Percentiles rank a stretch among this genome's conserved stretches.
Conservation (phyloP, 2,888 invertebrate species). For the Tryphoninae sp. region DNA sequence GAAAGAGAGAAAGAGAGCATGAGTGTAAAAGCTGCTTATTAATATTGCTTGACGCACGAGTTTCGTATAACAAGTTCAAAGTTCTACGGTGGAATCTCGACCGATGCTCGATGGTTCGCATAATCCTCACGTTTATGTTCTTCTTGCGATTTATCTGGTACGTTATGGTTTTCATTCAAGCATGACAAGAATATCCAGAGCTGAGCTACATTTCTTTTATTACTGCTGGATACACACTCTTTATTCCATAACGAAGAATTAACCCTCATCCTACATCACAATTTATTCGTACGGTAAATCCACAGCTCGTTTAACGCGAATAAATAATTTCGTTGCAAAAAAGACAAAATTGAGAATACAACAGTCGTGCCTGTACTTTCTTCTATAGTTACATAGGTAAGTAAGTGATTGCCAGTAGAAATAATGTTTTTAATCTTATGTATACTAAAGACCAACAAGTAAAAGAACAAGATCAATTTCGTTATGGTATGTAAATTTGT, state of each 20-base stretch:
- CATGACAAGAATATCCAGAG: slow-evolving; percentile 50
- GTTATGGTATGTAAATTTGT: slow-evolving; percentile 75
- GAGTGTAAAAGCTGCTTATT: slow-evolving; percentile 25
- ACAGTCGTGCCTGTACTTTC: slow-evolving; percentile 55
- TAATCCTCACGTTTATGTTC: not conserved
- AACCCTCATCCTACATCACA: slow-evolving; percentile 6
- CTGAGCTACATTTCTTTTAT: slow-evolving; percentile 4
- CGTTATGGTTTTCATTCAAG: slow-evolving; percentile 40
- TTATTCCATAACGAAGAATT: slow-evolving; percentile 9
- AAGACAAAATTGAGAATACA: not conserved
- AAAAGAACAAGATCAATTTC: slow-evolving; percentile 27
- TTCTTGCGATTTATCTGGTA: slow-evolving; percentile 37
- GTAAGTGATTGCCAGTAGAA: slow-evolving; percentile 62
- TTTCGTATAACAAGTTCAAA: slow-evolving; percentile 21
- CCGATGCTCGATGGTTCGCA: slow-evolving; percentile 1
- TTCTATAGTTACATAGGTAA: slow-evolving; percentile 58
- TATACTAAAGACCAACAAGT: slow-evolving; percentile 59
- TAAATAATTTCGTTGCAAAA: slow-evolving; percentile 13
- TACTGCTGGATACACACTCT: not conserved
- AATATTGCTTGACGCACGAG: slow-evolving; percentile 55
- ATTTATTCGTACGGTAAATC: slow-evolving; percentile 38
- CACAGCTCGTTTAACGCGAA: slow-evolving; percentile 50
- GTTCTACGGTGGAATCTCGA: slow-evolving; percentile 20
- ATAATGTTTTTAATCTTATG: slow-evolving; percentile 70
- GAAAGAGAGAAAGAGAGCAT: slow-evolving; percentile 21